Evolutionary conservation across 2,113 vertebrate genomes (phyloP), one percentile per base, ranked within the genome.

Genomic region (Nothoprocta perdicaria): DNA sequence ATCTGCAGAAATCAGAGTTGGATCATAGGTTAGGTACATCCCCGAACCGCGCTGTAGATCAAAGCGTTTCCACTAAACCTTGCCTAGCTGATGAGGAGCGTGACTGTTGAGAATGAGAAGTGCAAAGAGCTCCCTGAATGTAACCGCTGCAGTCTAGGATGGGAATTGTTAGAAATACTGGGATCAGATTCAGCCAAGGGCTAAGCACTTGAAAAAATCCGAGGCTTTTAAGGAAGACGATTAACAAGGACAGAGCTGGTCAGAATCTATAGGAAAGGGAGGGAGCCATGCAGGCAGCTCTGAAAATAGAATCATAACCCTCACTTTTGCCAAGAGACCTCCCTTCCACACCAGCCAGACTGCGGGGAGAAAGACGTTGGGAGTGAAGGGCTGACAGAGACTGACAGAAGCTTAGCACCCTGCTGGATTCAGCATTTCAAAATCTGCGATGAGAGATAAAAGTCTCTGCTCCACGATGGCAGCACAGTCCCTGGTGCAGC

Each of bases 361-460:
- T 92, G 92, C 27, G 94, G 89, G 92, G 94, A 95, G 91, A 92
- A 91, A 96, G 95, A 94, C 96, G 21, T 94, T 96, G 91, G 89
- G 89, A 91, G 46, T 2, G 89, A 78, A 93, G 92, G 94, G 83
- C 92, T 96, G 95, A 92, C 96, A 95, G 92, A 89, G 93, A 88
- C 91, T 96, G 95, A 96, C 95, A 95, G 84, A 26, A 96, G 95
- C 94, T 96, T 95, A 95, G 92, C 96, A 95, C 94, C 96, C 94
- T 92, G 91, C 95, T 94, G 91, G 89, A 95, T 92, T 53, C 91
- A 89, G 92, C 91, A n/a, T 72, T 93, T 88, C 62, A n/a, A 74
- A 65, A 78, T 65, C 89, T 61, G 89, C 1, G 38, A 88, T 85
- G 92, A 80, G 78, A 87, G 91, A 91, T 50, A 17, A 71, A 93